These are phyloP conservation scores for Pseudomyrmex sp. DNA, from an alignment of 1,140 invertebrate species.

Conservation along the genomic window DNA sequence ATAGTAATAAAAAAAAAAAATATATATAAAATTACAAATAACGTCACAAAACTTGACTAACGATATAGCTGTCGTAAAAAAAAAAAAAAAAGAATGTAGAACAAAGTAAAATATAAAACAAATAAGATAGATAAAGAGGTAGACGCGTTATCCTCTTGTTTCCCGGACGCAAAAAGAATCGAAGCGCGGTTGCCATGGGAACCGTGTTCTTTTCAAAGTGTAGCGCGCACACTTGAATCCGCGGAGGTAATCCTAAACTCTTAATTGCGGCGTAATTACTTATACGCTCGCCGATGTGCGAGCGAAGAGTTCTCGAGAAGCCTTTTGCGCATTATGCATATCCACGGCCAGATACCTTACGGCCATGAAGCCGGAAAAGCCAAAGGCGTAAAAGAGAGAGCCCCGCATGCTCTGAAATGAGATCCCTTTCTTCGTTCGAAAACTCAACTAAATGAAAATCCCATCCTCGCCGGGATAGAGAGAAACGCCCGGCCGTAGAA, in stretches of 20 bases:
- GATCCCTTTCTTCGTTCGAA: slow-evolving; percentile 80
- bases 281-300: slow-evolving; percentile 70
- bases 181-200: slow-evolving; percentile 5
- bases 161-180: not conserved
- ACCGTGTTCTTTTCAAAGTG: slow-evolving; percentile 18
- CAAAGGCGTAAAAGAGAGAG: slow-evolving; percentile 78
- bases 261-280: slow-evolving; percentile 78
- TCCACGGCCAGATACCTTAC: slow-evolving; percentile 76
- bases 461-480: slow-evolving; percentile 49
- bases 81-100: no score
- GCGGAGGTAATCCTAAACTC: slow-evolving; percentile 38
- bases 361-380: slow-evolving; percentile 76
- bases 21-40: not conserved
- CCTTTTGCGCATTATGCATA: slow-evolving; percentile 76
- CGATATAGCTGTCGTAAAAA: no score
- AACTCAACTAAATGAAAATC: slow-evolving; percentile 81
- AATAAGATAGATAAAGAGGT: not conserved
- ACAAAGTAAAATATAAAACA: no score
- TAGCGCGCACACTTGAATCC: not conserved
- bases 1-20: not conserved
- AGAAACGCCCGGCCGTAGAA: slow-evolving; percentile 67
- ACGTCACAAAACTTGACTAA: no score
- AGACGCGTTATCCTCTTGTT: not conserved
- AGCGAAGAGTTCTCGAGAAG: slow-evolving; percentile 66
- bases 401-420: slow-evolving; percentile 76